Conservation (phyloP, 2,888 invertebrate species). For the Baccha elongata region DNA sequence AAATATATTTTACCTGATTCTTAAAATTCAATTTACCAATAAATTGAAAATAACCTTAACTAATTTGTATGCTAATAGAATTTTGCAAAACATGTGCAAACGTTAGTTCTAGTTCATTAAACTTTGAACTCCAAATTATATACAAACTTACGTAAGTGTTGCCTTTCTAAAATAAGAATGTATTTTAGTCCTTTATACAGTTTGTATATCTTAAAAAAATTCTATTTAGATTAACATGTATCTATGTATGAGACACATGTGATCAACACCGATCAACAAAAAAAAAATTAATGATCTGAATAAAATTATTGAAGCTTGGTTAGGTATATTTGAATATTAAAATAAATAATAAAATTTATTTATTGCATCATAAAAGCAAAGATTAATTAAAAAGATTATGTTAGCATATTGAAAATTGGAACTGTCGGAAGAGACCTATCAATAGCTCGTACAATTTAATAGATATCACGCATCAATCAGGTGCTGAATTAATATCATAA, state of each 20-base stretch:
- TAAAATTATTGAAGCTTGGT: not conserved
- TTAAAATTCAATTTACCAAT: no score
- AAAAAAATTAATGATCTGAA: no score
- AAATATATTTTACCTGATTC: no score
- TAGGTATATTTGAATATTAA: not conserved
- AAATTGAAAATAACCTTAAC: not conserved
- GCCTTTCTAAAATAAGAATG: conserved; percentile 17
- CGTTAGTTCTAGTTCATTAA: not conserved
- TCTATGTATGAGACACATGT: not conserved
- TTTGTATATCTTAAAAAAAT: not conserved
- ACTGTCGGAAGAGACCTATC: conserved; percentile 17
- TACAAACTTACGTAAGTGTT: not conserved
- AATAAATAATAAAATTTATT: not conserved
- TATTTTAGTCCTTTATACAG: not conserved
- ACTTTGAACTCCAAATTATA: not conserved
- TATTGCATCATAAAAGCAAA: not conserved
- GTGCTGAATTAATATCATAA: not conserved
- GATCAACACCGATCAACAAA: not conserved
- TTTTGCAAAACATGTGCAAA: not conserved
- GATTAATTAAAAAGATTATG: not conserved
- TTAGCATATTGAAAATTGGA: not conserved
- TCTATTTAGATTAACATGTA: not conserved
- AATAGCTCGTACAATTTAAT: not conserved
- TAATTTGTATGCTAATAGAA: not conserved
- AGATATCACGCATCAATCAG: conserved; percentile 13